Conservation (phyloP, 2,113 vertebrate species). For the Prunella fulvescens region DNA sequence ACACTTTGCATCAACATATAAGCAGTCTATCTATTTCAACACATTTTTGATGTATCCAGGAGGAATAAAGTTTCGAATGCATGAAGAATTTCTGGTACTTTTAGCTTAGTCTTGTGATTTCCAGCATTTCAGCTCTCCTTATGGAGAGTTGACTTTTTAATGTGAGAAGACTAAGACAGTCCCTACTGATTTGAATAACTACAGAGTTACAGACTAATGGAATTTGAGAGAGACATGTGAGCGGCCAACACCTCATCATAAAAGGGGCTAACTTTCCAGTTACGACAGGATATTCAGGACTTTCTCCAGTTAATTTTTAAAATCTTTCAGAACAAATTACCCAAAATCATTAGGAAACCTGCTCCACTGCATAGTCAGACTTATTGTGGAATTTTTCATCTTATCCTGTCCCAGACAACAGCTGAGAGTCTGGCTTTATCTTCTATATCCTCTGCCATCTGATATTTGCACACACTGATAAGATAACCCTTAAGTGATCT, state of each 20-base stretch:
- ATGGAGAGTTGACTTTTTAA: neutral
- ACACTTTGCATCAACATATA: neutral
- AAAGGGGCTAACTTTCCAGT: fast-evolving
- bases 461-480: neutral
- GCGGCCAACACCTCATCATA: neutral
- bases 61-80: neutral
- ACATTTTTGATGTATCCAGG: neutral
- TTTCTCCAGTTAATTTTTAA: neutral
- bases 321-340: neutral
- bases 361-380: neutral
- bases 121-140: neutral
- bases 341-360: neutral
- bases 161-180: neutral
- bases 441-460: neutral
- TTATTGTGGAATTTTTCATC: neutral
- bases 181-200: neutral
- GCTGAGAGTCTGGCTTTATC: neutral
- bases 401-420: neutral
- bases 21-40: neutral
- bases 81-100: neutral
- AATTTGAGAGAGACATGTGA: neutral
- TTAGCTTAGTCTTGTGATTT: neutral
- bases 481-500: neutral
- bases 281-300: neutral
- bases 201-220: neutral